Evolutionary conservation across 2,888 invertebrate genomes (phyloP), one percentile per base, ranked within the genome.

Genomic region (Galeopsomyia nigrocyanea): DNA sequence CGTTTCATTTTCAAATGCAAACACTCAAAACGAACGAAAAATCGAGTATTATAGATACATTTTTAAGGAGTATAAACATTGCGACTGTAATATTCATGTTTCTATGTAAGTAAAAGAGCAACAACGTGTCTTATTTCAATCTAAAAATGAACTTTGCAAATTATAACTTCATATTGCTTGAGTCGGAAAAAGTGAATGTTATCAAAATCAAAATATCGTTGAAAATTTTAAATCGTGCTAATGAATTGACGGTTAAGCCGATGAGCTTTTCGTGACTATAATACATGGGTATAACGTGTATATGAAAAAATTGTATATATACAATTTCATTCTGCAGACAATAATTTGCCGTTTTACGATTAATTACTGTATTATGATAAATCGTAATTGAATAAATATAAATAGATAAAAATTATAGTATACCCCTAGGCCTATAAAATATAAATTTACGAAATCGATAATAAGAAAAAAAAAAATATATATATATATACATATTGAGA

Each of bases 311-410:
- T 47, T 63, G 49, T 75, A 71, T 79, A 79, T 79, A 80, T 79
- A 79, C 79, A 79, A 80, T 79, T 81, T 81, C 80, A 82, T 84
- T 84, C 81, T 78, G 82, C 83, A 82, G 86, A 86, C 85, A 86
- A 86, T 86, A 86, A 84, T 81, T 80, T 82, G 82, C 79, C 80
- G 83, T 84, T 85, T 84, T 82, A 79, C 80, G 65, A 78, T 83
- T 83, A 82, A 79, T 71, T 79, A 39, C 39, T 39, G 39, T 39
- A 39, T 13, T 39, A 39, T 39, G 39, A 80, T 83, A 81, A 80
- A 80, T 75, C 78, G 77, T 82, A 82, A 81, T 70, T 77, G 78
- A 77, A 65, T 61, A 65, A 58, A 60, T 66, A 68, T 53, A 63
- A 60, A 62, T 55, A 68, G 60, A 62, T 75, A 73, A 77, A 77